A percentile compares a stretch with the other conserved stretches of the same genome.
These are phyloP conservation scores for Trichogramma pretiosum DNA, from an alignment of 1,140 invertebrate genomes.

Conservation along the genomic window DNA sequence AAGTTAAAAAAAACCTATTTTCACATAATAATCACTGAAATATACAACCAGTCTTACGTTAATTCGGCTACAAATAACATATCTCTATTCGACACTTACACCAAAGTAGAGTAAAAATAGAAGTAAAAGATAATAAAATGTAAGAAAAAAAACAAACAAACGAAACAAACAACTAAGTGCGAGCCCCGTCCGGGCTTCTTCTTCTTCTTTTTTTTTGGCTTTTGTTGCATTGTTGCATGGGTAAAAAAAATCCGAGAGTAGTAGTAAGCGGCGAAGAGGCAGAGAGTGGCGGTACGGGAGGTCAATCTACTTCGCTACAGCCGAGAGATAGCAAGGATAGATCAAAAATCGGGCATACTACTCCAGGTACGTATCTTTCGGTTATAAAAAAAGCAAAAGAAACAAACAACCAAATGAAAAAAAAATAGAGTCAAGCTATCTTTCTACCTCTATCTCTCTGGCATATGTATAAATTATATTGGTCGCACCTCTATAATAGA, in stretches of 20 bases:
- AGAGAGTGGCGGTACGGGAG: conserved; percentile 23
- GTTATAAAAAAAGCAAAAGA: conserved; percentile 2
- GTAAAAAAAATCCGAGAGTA: conserved; percentile 44
- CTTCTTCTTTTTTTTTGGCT: too few relatives aligned
- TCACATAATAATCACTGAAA: too few relatives aligned
- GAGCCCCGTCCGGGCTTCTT: conserved; percentile 42
- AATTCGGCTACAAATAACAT: too few relatives aligned
- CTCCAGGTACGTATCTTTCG: conserved; percentile 43
- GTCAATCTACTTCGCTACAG: background rate
- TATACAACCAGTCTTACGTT: too few relatives aligned
- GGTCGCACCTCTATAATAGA: background rate
- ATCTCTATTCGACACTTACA: too few relatives aligned
- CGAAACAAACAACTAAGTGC: conserved; percentile 29
- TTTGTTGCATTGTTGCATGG: conserved; percentile 49
- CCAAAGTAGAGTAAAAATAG: too few relatives aligned
- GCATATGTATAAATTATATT: background rate
- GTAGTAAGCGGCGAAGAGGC: conserved; percentile 36
- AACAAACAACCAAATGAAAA: background rate
- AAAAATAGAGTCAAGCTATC: too few relatives aligned
- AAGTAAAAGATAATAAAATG: too few relatives aligned
- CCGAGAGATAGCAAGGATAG: conserved; percentile 36
- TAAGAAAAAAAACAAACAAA: background rate
- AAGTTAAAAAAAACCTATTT: too few relatives aligned
- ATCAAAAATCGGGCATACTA: conserved; percentile 40
- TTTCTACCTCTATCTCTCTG: background rate